These are phyloP conservation scores for Lasioglossum malachurum DNA, from an alignment of 2,888 invertebrate genomes.

Conservation along the genomic window DNA sequence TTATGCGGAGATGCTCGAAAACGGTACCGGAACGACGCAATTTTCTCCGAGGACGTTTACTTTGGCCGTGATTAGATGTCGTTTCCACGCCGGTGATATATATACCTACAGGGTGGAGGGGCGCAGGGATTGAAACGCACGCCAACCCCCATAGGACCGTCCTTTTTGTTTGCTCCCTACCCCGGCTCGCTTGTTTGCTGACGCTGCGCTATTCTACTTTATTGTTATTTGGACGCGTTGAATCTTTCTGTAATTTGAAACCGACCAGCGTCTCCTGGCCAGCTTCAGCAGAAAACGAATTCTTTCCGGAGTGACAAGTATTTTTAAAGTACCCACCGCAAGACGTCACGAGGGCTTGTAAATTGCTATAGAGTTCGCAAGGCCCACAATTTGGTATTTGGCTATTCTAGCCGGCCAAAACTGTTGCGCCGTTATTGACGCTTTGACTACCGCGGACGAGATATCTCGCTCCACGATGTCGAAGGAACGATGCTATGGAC, in stretches of 20 bases:
- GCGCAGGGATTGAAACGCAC: conserved; percentile 37
- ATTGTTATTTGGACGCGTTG: conserved; percentile 37
- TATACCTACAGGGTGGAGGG: neutral
- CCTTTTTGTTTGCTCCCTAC: conserved; percentile 15
- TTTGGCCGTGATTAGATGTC: conserved; percentile 66
- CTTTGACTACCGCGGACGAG: too few species aligned
- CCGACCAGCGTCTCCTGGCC: neutral
- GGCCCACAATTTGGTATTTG: neutral
- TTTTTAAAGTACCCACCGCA: conserved; percentile 11
- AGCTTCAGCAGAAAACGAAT: neutral
- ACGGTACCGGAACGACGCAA: conserved; percentile 51
- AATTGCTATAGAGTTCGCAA: neutral
- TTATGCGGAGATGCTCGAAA: conserved; percentile 33
- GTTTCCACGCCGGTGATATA: conserved; percentile 35
- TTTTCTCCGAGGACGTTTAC: conserved; percentile 64
- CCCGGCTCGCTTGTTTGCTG: conserved; percentile 24
- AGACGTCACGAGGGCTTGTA: neutral
- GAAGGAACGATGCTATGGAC: too few species aligned
- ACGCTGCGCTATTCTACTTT: conserved; percentile 13
- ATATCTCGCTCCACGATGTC: too few species aligned
- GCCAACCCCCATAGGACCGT: neutral
- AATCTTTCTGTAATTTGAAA: conserved; percentile 20
- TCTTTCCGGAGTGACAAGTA: neutral
- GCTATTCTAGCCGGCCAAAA: too few species aligned
- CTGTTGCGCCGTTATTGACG: too few species aligned